Evolutionary conservation across 2,888 invertebrate species (phyloP).

Genomic region (Agrochola lota): DNA sequence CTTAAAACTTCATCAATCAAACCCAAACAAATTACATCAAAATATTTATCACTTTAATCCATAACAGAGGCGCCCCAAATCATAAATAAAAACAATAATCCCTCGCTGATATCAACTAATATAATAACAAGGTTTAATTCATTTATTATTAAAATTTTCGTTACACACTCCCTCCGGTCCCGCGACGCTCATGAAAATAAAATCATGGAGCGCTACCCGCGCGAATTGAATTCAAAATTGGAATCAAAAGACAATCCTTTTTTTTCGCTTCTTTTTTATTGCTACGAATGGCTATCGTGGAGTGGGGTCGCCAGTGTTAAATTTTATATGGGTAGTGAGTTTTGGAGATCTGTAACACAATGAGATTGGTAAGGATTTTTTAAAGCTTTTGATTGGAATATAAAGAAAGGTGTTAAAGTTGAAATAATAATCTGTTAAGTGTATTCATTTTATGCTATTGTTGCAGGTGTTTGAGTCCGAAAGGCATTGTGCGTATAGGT

Average conservation of each 20-base stretch:
- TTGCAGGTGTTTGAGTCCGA: not conserved
- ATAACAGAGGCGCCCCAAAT: constrained; percentile 61
- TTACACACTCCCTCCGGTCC: constrained; percentile 76
- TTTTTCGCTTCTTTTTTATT: constrained; percentile 82
- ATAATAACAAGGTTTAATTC: constrained; percentile 79
- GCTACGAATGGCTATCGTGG: constrained; percentile 82
- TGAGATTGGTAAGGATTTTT: constrained; percentile 56
- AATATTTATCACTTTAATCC: constrained; percentile 67
- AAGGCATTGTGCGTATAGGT: not conserved
- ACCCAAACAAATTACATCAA: constrained; percentile 50
- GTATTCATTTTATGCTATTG: not conserved
- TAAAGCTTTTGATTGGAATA: constrained; percentile 44
- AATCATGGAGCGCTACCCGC: constrained; percentile 88
- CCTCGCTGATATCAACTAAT: constrained; percentile 74
- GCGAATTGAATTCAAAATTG: constrained; percentile 89
- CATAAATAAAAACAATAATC: constrained; percentile 74
- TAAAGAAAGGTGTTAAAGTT: constrained; percentile 44
- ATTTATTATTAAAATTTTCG: constrained; percentile 85
- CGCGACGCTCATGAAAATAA: constrained; percentile 89
- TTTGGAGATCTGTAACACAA: constrained; percentile 67
- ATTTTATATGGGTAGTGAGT: constrained; percentile 83
- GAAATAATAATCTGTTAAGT: constrained; percentile 12
- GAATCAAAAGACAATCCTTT: constrained; percentile 89
- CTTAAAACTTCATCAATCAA: constrained; percentile 43
- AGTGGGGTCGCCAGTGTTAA: constrained; percentile 81